Percentiles rank a stretch among this genome's conserved stretches.
These are phyloP conservation scores for Galeopsomyia nigrocyanea DNA, from an alignment of 2,888 invertebrate species.

Conservation along the genomic window DNA sequence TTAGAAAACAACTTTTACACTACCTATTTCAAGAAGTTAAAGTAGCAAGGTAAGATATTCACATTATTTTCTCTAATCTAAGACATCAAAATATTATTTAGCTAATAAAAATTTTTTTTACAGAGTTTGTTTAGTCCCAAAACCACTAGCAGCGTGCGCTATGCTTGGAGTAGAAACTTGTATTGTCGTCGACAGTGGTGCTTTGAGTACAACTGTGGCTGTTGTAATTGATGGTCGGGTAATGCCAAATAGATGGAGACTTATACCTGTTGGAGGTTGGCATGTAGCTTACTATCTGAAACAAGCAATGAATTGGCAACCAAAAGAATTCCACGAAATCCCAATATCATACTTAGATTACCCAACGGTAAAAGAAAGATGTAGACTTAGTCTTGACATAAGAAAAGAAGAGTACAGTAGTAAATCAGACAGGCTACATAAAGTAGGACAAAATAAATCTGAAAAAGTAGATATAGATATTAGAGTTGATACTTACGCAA, in stretches of 20 bases:
- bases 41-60: constrained; percentile 62
- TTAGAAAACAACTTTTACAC: constrained; percentile 66
- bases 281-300: constrained; percentile 67
- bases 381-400: constrained; percentile 66
- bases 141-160: constrained; percentile 67
- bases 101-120: constrained; percentile 26
- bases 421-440: constrained; percentile 49
- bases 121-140: constrained; percentile 67
- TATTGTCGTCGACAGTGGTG: constrained; percentile 69
- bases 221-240: constrained; percentile 67
- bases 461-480: constrained; percentile 63
- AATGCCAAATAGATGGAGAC: constrained; percentile 64
- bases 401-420: constrained; percentile 61
- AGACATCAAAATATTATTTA: constrained; percentile 3
- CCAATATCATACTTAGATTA: constrained; percentile 67
- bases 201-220: constrained; percentile 67
- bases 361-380: constrained; percentile 66
- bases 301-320: constrained; percentile 66
- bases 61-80: constrained; percentile 3
- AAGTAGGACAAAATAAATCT: constrained; percentile 51
- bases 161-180: constrained; percentile 67
- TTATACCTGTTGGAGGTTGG: constrained; percentile 68
- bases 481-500: constrained; percentile 62
- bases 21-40: constrained; percentile 68
- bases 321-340: constrained; percentile 65